These are phyloP conservation scores for Xenopus borealis DNA, from an alignment of 2,113 vertebrate species.

Conservation along the genomic window DNA sequence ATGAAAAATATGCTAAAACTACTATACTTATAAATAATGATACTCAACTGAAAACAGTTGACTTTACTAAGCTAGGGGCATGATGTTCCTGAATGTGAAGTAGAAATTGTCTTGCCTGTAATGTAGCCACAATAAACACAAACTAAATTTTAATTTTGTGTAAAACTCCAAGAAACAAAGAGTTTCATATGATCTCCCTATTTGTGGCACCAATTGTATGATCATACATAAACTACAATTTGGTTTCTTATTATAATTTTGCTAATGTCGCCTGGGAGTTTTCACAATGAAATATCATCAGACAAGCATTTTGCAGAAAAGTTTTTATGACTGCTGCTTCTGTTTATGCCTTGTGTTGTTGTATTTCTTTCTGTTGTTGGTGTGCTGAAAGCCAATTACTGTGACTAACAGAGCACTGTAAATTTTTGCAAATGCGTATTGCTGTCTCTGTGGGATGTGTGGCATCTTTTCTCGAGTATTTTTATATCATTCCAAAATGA, in stretches of 20 bases:
- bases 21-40: too few species aligned
- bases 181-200: neutral
- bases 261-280: slow-evolving; percentile 31
- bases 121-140: neutral
- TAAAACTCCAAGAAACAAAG: neutral
- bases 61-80: too few species aligned
- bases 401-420: slow-evolving; percentile 28
- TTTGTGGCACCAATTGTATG: neutral
- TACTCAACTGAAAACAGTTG: too few species aligned
- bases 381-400: slow-evolving; percentile 45
- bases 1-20: too few species aligned
- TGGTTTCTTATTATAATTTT: slow-evolving; percentile 32
- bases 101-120: neutral
- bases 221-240: slow-evolving; percentile 13
- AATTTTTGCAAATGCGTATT: slow-evolving; percentile 10
- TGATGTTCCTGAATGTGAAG: too few species aligned
- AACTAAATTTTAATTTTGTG: neutral
- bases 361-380: slow-evolving; percentile 47
- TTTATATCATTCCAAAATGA: slow-evolving; percentile 6
- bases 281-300: slow-evolving; percentile 16
- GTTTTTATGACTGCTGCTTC: slow-evolving; percentile 28
- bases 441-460: neutral
- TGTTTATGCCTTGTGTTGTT: slow-evolving; percentile 31
- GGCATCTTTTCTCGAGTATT: slow-evolving; percentile 16
- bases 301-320: slow-evolving; percentile 31